Conservation (phyloP, 2,113 vertebrate species). For the Raja brachyura region DNA sequence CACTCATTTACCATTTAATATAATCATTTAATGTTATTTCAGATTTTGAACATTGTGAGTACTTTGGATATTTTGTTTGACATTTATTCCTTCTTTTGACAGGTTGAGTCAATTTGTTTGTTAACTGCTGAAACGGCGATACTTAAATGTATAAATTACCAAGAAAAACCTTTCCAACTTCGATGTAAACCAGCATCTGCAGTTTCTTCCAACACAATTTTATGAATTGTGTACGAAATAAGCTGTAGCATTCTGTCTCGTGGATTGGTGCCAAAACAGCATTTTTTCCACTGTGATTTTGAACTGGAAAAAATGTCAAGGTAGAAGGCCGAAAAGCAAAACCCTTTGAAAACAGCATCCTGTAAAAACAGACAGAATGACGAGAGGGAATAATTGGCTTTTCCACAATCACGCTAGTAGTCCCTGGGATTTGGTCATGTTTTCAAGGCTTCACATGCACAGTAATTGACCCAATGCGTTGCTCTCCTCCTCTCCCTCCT, state of each 20-base stretch:
- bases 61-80: background rate
- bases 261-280: background rate
- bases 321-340: background rate
- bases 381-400: background rate
- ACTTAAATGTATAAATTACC: background rate
- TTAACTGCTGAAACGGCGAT: background rate
- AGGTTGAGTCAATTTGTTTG: background rate
- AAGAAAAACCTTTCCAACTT: too few relatives aligned
- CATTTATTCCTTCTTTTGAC: background rate
- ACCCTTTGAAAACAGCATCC: background rate
- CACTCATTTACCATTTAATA: background rate
- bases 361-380: background rate
- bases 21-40: background rate
- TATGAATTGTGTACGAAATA: background rate
- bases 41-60: background rate
- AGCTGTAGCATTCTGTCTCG: background rate
- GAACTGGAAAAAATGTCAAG: background rate
- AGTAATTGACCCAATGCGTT: background rate
- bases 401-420: background rate
- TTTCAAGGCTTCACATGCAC: background rate
- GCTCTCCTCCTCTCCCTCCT: too few relatives aligned
- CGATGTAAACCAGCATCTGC: too few relatives aligned
- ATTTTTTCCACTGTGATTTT: background rate
- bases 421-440: background rate
- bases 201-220: too few relatives aligned